A percentile compares a stretch with the other conserved stretches of the same genome.
Conservation (phyloP, 2,888 invertebrate genomes). For the Nebria salina region DNA sequence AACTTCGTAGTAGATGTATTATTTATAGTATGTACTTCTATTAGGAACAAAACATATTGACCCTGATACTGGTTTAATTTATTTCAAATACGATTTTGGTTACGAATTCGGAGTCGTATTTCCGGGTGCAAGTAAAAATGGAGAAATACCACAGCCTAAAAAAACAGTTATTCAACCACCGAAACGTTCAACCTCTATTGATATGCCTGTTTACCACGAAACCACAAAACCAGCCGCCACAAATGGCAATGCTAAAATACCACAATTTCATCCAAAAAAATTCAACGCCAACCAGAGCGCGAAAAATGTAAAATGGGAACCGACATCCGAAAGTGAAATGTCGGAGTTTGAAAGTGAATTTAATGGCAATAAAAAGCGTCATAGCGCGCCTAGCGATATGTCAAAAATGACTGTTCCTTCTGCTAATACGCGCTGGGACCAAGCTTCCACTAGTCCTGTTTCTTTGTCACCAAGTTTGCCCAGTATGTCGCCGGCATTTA, state of each 20-base stretch:
- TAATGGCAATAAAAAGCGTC: constrained; percentile 59
- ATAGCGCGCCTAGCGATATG: constrained; percentile 57
- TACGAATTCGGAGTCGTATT: constrained; percentile 80
- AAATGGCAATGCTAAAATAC: constrained; percentile 50
- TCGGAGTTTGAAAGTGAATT: constrained; percentile 67
- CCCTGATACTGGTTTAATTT: constrained; percentile 79
- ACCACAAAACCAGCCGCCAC: constrained; percentile 57
- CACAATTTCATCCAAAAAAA: constrained; percentile 62
- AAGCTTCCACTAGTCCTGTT: constrained; percentile 67
- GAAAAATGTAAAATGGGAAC: constrained; percentile 69
- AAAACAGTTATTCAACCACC: constrained; percentile 65
- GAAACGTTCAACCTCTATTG: constrained; percentile 68
- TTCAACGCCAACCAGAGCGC: constrained; percentile 50
- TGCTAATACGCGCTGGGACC: constrained; percentile 59
- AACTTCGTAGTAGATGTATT: not conserved
- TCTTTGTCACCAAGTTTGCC: constrained; percentile 70
- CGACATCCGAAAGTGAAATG: constrained; percentile 71
- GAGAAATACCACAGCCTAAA: constrained; percentile 61
- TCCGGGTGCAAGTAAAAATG: constrained; percentile 71
- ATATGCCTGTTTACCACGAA: constrained; percentile 76
- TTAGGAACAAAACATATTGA: constrained; percentile 80
- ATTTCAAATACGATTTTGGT: constrained; percentile 85
- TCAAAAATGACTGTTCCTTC: constrained; percentile 50
- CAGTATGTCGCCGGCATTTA: constrained; percentile 67
- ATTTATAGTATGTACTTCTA: constrained; percentile 27